Evolutionary conservation across 1,140 invertebrate species (phyloP).

Genomic region (Plectrocnemia conspersa): DNA sequence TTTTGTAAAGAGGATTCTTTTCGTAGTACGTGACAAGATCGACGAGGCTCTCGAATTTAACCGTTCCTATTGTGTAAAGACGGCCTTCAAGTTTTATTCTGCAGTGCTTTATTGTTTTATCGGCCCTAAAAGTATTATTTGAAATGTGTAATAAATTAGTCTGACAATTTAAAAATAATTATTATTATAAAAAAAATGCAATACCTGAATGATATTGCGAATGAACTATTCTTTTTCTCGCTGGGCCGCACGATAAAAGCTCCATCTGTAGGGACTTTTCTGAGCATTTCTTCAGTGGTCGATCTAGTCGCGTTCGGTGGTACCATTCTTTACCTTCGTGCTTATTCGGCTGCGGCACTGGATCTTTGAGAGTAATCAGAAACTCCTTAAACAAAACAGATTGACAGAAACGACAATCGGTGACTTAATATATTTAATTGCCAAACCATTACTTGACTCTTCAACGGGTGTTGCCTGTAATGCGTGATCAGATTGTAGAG

Average conservation of each 20-base stretch:
- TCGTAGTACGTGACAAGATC: slow-evolving; percentile 90
- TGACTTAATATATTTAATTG: neutral
- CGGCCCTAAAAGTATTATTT: slow-evolving; percentile 61
- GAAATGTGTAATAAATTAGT: slow-evolving; percentile 9
- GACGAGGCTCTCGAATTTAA: slow-evolving; percentile 90
- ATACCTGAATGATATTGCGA: slow-evolving; percentile 92
- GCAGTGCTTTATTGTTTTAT: slow-evolving; percentile 93
- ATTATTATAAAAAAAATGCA: no score
- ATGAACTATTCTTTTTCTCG: slow-evolving; percentile 78
- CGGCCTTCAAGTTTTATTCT: slow-evolving; percentile 87
- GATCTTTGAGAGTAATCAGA: slow-evolving; percentile 79
- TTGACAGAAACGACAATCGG: slow-evolving; percentile 6
- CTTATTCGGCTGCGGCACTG: slow-evolving; percentile 91
- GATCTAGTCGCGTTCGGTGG: slow-evolving; percentile 71
- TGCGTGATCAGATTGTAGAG: slow-evolving; percentile 89
- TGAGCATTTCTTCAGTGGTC: slow-evolving; percentile 82
- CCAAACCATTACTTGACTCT: slow-evolving; percentile 67
- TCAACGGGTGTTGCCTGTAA: slow-evolving; percentile 79
- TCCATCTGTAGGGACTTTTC: slow-evolving; percentile 76
- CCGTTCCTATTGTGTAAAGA: slow-evolving; percentile 82
- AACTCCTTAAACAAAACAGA: slow-evolving; percentile 61
- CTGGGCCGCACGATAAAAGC: slow-evolving; percentile 88
- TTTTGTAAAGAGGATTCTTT: slow-evolving; percentile 82
- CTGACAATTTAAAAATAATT: slow-evolving; percentile 12
- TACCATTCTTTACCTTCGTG: slow-evolving; percentile 95